Percentiles rank a stretch among this genome's conserved stretches.
These are phyloP conservation scores for Lepeophtheirus nordmannii DNA, from an alignment of 2,888 invertebrate species.

Conservation along the genomic window DNA sequence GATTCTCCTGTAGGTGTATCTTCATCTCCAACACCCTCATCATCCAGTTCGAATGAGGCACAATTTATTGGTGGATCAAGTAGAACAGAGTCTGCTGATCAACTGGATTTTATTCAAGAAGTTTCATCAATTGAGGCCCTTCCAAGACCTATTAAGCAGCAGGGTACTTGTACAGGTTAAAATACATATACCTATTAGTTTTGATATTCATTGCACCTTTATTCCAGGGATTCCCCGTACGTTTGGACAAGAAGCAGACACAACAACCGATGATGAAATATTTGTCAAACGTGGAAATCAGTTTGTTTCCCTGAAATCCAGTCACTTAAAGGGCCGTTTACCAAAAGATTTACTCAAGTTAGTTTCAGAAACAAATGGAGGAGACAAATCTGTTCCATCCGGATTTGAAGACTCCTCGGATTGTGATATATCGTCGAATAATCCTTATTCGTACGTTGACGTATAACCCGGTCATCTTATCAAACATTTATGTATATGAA, in stretches of 20 bases:
- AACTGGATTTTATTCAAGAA: not conserved
- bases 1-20: not conserved
- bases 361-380: not conserved
- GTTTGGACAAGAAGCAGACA: not conserved
- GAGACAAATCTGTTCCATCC: not conserved
- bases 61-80: not conserved
- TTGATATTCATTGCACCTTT: no score
- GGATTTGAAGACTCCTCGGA: conserved; percentile 1
- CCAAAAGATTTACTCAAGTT: not conserved
- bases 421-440: not conserved
- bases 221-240: no score
- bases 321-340: not conserved
- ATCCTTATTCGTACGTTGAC: not conserved
- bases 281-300: not conserved
- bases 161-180: no score
- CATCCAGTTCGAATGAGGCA: not conserved
- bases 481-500: no score
- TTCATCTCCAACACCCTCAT: not conserved
- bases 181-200: no score
- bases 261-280: not conserved
- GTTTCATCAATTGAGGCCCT: no score
- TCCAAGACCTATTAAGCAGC: no score
- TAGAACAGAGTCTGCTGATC: conserved; percentile 2
- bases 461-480: not conserved
- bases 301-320: not conserved